These are phyloP conservation scores for Etheostoma perlongum DNA, from an alignment of 2,797 vertebrate species.

Conservation along the genomic window DNA sequence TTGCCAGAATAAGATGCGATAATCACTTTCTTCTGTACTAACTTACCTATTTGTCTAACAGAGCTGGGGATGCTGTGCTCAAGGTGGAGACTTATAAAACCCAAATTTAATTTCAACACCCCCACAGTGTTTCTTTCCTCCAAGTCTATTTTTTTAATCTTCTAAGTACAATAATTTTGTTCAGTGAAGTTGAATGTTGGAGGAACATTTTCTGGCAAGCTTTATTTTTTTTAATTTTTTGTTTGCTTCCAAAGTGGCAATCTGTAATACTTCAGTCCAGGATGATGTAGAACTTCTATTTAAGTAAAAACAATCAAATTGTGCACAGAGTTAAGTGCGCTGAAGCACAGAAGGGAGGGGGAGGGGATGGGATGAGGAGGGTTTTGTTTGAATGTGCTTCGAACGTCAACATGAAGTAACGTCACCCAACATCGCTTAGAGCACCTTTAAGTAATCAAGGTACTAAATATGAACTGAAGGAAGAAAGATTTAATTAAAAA, in stretches of 20 bases:
- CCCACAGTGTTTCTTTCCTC: conserved; percentile 22
- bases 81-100: conserved; percentile 53
- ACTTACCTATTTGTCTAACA: conserved; percentile 43
- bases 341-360: too few species aligned
- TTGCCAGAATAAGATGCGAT: conserved; percentile 9
- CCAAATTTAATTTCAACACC: conserved; percentile 52
- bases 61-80: conserved; percentile 45
- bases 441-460: neutral
- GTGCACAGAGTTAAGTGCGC: too few species aligned
- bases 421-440: too few species aligned
- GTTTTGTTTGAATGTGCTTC: too few species aligned
- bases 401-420: too few species aligned
- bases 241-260: too few species aligned
- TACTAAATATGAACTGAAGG: conserved; percentile 11
- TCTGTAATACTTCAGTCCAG: too few species aligned
- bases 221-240: too few species aligned
- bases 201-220: neutral
- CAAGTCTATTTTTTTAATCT: conserved; percentile 23
- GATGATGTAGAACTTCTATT: too few species aligned
- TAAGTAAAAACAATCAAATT: too few species aligned
- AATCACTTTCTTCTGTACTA: conserved; percentile 33
- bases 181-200: neutral
- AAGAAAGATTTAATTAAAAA: conserved; percentile 15
- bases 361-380: too few species aligned
- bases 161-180: conserved; percentile 9